Base-by-base conservation (phyloP, 2,888 invertebrate genomes). In the Caenorhabditis doughertyi region DNA sequence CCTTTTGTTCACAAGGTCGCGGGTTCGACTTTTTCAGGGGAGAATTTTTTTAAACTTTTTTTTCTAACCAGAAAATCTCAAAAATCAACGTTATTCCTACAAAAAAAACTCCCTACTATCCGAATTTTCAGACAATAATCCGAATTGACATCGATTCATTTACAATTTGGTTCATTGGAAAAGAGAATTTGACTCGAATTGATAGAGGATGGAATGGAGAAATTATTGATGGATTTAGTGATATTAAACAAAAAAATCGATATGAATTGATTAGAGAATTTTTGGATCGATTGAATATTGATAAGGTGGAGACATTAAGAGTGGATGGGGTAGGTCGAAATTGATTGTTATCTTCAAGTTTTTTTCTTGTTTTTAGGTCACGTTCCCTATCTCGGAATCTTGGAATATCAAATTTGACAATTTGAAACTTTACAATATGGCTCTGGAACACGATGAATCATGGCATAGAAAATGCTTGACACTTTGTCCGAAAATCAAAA, bases 141-240 rank as follows among this genome's bases (percentile, higher is more conserved):
- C 73, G 73, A 18, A 11, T 53, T 4, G 23, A 62, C 5, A 44
- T 73, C 2, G 73, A 73, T 44, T n/a, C 55, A 16, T 73, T 73
- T 35, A 64, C 53, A 18, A 64, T 73, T 23, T 73, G 73, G 73
- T 73, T 73, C 18, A 55, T 64, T 32, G 73, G 73, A 32, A 73
- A 32, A 49, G 27, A 64, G 47, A 44, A 73, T 32, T 23, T 73
- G 8, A 73, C 73, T 42, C 27, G 39, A 53, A 51, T 73, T 55
- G 64, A 73, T 55, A 53, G 47, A 44, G 55, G 64, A 32, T 73
- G 64, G 64, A 55, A 72, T 39, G 64, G 42, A 23, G 64, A 73
- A 39, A 13, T 73, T n/a, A 29, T 64, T 3, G 64, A 73, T 8
- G 53, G 21, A 27, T 58, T 29, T n/a, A 55, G 64, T 55, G 73